Percentiles rank a stretch among this genome's conserved stretches.
Evolutionary conservation across 2,797 vertebrate genomes (phyloP).

Genomic region (Spinus olivaceus): DNA sequence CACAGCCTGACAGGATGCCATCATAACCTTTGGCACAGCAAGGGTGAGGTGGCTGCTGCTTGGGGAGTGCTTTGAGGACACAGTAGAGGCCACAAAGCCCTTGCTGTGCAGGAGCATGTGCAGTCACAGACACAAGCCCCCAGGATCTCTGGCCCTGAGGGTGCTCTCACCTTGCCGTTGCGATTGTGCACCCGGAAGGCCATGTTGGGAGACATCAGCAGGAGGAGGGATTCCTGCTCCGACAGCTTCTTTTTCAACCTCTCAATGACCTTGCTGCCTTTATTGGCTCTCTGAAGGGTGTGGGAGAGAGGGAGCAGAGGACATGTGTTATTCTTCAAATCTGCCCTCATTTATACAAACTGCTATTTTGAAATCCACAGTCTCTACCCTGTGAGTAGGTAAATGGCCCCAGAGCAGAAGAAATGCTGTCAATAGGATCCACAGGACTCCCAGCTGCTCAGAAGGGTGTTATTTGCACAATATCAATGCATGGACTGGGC

Average conservation of each 20-base stretch:
- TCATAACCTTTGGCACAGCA: not conserved
- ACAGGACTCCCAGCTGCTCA: not conserved
- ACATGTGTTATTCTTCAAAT: not conserved
- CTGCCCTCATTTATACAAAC: not conserved
- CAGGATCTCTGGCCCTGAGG: not conserved
- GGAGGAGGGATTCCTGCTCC: conserved; percentile 90
- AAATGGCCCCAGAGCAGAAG: not conserved
- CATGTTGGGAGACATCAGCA: conserved; percentile 93
- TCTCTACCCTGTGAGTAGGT: not conserved
- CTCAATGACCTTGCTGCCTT: conserved; percentile 87
- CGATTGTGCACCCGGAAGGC: conserved; percentile 91
- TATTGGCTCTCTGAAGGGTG: conserved; percentile 84
- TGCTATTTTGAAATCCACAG: not conserved
- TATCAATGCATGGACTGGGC: not conserved
- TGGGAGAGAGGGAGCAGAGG: not conserved
- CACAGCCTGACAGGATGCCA: not conserved
- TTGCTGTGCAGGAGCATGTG: rapidly evolving
- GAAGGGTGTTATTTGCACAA: not conserved
- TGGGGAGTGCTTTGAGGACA: not conserved
- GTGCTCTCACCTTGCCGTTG: conserved; percentile 87
- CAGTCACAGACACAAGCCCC: not conserved
- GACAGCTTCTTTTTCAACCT: conserved; percentile 92
- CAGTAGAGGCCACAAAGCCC: not conserved
- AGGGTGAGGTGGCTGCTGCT: not conserved
- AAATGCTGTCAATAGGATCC: not conserved